Percentiles rank a stretch among this genome's conserved stretches.
These are phyloP conservation scores for Acronicta alni DNA, from an alignment of 2,888 invertebrate genomes.

Conservation along the genomic window DNA sequence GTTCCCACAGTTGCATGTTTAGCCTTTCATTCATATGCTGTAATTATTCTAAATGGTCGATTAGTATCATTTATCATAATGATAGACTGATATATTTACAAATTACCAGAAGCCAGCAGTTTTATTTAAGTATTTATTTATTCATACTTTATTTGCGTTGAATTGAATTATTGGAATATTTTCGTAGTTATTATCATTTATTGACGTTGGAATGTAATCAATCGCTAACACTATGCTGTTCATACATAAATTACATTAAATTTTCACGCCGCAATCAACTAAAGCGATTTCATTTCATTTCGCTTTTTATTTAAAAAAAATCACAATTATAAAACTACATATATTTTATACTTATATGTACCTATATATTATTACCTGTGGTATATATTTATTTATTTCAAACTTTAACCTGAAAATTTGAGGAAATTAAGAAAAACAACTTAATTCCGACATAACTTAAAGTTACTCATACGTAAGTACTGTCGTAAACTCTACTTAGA, in stretches of 20 bases:
- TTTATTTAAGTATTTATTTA: conserved; percentile 44
- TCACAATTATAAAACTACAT: too few species aligned
- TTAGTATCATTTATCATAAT: conserved; percentile 56
- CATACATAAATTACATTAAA: conserved; percentile 12
- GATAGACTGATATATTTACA: conserved; percentile 48
- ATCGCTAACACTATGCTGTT: conserved; percentile 22
- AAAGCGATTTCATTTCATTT: background rate
- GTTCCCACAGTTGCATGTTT: conserved; percentile 55
- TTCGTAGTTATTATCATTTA: conserved; percentile 31
- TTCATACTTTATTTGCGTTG: conserved; percentile 43
- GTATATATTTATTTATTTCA: too few species aligned
- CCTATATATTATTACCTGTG: too few species aligned
- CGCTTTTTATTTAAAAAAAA: conserved; percentile 1
- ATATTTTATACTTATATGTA: too few species aligned
- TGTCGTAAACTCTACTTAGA: conserved; percentile 47
- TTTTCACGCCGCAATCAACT: conserved; percentile 14
- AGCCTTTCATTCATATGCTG: conserved; percentile 54
- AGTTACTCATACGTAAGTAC: conserved; percentile 32
- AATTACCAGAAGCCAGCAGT: conserved; percentile 35
- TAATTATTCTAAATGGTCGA: conserved; percentile 58
- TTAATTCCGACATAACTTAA: conserved; percentile 16
- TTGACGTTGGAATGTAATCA: conserved; percentile 22
- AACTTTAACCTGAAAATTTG: background rate
- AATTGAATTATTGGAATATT: conserved; percentile 44
- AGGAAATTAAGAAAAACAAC: conserved; percentile 1